Evolutionary conservation across 2,888 invertebrate species (phyloP), one percentile per base, ranked within the genome.

Genomic region (Lasioglossum vierecki): DNA sequence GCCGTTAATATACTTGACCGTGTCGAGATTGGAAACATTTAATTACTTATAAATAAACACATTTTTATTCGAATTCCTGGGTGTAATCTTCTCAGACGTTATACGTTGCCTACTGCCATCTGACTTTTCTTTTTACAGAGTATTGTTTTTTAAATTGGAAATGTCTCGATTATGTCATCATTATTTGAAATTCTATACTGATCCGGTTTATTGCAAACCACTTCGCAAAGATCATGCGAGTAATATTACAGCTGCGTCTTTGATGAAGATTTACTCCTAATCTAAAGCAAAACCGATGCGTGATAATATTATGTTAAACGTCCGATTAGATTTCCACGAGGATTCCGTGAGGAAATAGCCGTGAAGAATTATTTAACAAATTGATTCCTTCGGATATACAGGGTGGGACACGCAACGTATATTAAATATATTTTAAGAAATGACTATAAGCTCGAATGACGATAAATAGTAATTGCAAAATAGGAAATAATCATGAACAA

Each of bases 181-280:
- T 30, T 30, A 18, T 22, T 11, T 22, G 84, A 66, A 84, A 84
- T 60, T 18, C 26, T 84, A 79, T 44, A 84, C 83, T 30, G 63
- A 79, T 83, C 77, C 74, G 74, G 41, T 39, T 57, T 66, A 57
- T n/a, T 26, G 44, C 57, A 49, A 60, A 0, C 35, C 41, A 60
- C 41, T 46, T 13, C 44, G 39, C 22, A 3, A 1, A 60, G 84
- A 84, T 84, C 83, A 84, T 2, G 8, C 18, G 84, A 53, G 75
- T 84, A 72, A 13, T 44, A 8, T 84, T 84, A 79, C 84, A 71
- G 30, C 35, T 79, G 18, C 22, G 35, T 72, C 76, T 66, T 72
- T 18, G n/a, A 22, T n/a, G 53, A 57, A 53, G 30, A 44, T 41
- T 22, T 15, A 39, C 8, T 57, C 18, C 30, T 26, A 63, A 2